Conservation (phyloP, 2,113 vertebrate species). For the Xerus inauris region DNA sequence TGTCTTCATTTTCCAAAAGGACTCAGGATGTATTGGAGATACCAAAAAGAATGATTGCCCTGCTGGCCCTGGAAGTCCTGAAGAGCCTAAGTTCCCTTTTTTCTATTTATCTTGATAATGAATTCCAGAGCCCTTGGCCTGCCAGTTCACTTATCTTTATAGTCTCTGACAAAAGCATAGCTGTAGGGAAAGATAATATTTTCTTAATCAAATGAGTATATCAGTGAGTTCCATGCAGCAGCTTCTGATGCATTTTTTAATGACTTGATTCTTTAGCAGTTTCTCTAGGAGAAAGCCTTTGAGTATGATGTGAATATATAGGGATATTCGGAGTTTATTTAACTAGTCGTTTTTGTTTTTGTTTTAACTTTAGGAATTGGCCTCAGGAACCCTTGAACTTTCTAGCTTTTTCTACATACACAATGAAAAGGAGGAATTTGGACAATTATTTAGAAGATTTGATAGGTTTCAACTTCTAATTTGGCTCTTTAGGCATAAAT, state of each 20-base stretch:
- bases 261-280: constrained; percentile 34
- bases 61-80: neutral
- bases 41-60: neutral
- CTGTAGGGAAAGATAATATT: constrained; percentile 67
- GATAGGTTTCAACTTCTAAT: neutral
- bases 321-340: neutral
- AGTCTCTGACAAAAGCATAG: constrained; percentile 54
- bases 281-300: constrained; percentile 61
- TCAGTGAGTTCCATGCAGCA: constrained; percentile 11
- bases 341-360: neutral
- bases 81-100: neutral
- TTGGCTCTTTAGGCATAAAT: neutral
- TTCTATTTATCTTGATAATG: constrained; percentile 59
- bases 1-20: neutral
- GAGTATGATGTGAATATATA: neutral
- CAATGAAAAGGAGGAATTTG: neutral
- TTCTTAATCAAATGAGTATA: constrained; percentile 70
- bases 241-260: constrained; percentile 62
- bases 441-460: constrained; percentile 21
- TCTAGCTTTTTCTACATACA: neutral
- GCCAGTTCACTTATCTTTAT: constrained; percentile 45
- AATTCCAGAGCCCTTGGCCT: constrained; percentile 44
- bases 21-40: neutral
- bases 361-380: neutral
- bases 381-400: neutral